phyloP scores from a whole-genome alignment of 2,797 vertebrate species.

The Knipowitschia caucasica region DNA sequence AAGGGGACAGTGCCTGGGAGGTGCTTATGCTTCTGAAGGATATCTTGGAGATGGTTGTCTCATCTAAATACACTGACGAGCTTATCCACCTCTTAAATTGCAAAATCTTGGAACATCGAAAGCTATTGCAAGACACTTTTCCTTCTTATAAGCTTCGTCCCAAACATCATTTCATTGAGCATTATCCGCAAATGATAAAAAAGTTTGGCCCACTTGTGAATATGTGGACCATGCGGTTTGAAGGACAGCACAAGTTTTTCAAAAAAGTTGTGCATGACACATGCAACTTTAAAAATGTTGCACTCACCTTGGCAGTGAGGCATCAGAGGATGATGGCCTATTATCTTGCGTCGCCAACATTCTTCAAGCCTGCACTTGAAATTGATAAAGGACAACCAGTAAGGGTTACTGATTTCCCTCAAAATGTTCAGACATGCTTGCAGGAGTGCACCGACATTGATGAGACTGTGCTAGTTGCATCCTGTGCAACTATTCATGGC shows the following conservation, averaged over 20 bases:
- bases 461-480: conserved; percentile 13
- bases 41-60: conserved; percentile 15
- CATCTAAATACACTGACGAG: conserved; percentile 26
- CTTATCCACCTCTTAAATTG: conserved; percentile 16
- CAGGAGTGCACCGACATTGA: conserved; percentile 13
- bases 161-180: conserved; percentile 35
- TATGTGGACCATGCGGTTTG: conserved; percentile 19
- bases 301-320: conserved; percentile 16
- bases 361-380: conserved; percentile 36
- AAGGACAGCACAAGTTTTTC: conserved; percentile 16
- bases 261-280: conserved; percentile 12
- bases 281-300: conserved; percentile 21
- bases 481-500: conserved; percentile 27
- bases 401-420: conserved; percentile 30
- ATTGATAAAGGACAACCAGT: conserved; percentile 28
- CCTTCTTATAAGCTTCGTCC: conserved; percentile 15
- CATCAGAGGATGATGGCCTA: conserved; percentile 21
- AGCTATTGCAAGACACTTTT: conserved; percentile 20
- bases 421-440: conserved; percentile 28
- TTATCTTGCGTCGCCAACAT: conserved; percentile 19
- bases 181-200: conserved; percentile 22
- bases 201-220: conserved; percentile 7
- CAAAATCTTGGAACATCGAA: conserved; percentile 22
- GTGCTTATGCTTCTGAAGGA: too few species aligned
- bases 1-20: conserved; percentile 7